Percentiles rank a stretch among this genome's conserved stretches.
Evolutionary conservation across 2,888 invertebrate genomes (phyloP).

Genomic region (Seira musarum): DNA sequence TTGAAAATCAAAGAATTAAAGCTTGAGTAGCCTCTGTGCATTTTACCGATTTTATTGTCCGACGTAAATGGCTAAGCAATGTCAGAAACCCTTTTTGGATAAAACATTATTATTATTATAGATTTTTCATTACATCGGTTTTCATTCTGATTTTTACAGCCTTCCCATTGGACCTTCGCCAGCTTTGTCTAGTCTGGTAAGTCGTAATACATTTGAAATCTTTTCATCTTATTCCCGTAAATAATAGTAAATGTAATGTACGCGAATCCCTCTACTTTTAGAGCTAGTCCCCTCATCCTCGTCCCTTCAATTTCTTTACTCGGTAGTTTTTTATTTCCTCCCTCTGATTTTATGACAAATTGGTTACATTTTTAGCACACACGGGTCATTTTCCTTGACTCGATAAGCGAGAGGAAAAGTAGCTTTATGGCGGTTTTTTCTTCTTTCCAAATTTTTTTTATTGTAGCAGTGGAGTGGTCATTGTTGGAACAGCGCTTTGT

Average conservation of each 20-base stretch:
- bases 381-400: conserved; percentile 56
- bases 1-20: neutral
- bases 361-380: conserved; percentile 60
- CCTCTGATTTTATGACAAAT: conserved; percentile 58
- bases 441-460: conserved; percentile 43
- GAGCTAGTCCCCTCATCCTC: too few species aligned
- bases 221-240: too few species aligned
- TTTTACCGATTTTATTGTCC: too few species aligned
- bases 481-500: conserved; percentile 64
- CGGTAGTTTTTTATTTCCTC: conserved; percentile 33
- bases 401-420: conserved; percentile 38
- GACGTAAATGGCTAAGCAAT: too few species aligned
- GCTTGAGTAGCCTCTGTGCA: neutral
- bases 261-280: too few species aligned
- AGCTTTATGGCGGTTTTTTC: conserved; percentile 34
- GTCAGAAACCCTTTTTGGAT: too few species aligned
- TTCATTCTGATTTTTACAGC: conserved; percentile 60
- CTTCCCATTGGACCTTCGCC: conserved; percentile 69
- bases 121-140: conserved; percentile 47
- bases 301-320: neutral
- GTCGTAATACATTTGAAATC: conserved; percentile 34
- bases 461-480: conserved; percentile 63
- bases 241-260: too few species aligned
- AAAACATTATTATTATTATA: conserved; percentile 41
- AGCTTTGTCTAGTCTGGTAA: conserved; percentile 69